A percentile compares a stretch with the other conserved stretches of the same genome.
Conservation (phyloP, 2,113 vertebrate species). For the Alectura lathami region DNA sequence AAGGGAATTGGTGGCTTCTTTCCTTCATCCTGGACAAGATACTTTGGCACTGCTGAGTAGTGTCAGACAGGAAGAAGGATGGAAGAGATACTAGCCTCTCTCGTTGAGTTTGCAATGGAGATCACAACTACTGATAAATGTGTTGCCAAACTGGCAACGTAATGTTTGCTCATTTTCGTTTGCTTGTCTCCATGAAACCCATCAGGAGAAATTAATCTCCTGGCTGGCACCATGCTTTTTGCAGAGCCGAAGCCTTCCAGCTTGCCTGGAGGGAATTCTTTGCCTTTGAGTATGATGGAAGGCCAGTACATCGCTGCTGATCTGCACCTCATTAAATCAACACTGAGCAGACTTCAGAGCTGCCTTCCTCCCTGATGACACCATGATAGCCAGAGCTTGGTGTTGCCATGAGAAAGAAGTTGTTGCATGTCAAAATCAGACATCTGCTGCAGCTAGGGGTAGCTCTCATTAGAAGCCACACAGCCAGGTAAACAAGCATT, state of each 20-base stretch:
- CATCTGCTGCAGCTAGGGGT: neutral
- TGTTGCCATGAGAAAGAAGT: neutral
- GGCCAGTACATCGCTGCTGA: neutral
- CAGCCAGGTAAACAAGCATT: neutral
- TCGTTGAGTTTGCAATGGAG: neutral
- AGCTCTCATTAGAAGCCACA: neutral
- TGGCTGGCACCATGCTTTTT: neutral
- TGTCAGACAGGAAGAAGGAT: neutral
- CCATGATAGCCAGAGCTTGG: neutral
- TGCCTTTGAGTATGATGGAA: neutral
- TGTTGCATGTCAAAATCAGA: neutral
- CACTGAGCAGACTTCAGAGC: neutral
- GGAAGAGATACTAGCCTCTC: neutral
- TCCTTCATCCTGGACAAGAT: neutral
- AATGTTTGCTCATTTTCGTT: neutral
- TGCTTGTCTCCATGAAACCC: conserved; percentile 27
- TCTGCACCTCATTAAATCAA: conserved; percentile 20
- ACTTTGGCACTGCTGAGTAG: neutral
- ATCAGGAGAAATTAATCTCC: conserved; percentile 10
- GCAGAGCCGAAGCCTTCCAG: neutral
- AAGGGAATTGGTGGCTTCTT: neutral
- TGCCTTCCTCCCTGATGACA: neutral
- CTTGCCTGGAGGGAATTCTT: conserved; percentile 12
- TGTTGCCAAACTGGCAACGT: neutral
- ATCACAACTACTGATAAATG: neutral